A percentile compares a stretch with the other conserved stretches of the same genome.
Conservation (phyloP, 2,888 invertebrate species). For the Timema podura region DNA sequence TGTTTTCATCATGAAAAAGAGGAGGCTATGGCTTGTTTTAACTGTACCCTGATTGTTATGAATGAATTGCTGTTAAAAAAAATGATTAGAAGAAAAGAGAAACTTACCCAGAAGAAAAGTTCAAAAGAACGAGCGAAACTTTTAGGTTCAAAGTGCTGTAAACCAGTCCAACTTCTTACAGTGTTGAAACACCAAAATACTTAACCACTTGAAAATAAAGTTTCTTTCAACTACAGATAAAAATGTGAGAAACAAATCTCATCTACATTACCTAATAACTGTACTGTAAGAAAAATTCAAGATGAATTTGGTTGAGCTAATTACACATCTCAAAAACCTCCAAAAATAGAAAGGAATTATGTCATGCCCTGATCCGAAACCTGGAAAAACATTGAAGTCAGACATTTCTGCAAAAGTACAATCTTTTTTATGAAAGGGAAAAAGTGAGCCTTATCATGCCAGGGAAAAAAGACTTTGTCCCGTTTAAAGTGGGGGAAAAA, state of each 20-base stretch:
- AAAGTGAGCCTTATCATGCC: not conserved
- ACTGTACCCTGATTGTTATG: not conserved
- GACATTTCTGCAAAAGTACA: not conserved
- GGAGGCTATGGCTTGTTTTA: not conserved
- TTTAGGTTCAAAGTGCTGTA: not conserved
- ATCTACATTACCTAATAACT: too few species aligned
- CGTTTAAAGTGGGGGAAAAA: not conserved
- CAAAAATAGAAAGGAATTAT: constrained; percentile 6
- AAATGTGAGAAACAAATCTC: too few species aligned
- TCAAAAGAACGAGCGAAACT: not conserved
- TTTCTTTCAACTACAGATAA: too few species aligned
- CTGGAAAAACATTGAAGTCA: not conserved
- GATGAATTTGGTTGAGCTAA: not conserved
- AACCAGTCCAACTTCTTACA: too few species aligned
- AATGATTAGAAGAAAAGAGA: not conserved
- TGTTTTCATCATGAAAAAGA: not conserved
- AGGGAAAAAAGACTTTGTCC: constrained; percentile 6
- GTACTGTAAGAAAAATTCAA: too few species aligned
- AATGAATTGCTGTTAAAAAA: not conserved
- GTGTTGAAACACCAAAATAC: too few species aligned
- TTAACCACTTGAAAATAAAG: too few species aligned
- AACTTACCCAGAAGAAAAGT: not conserved
- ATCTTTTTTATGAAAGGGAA: not conserved
- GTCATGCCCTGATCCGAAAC: constrained; percentile 6
- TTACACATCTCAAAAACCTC: not conserved